Base-by-base conservation (phyloP, 2,113 vertebrate genomes). In the Malurus alboscapulatus region DNA sequence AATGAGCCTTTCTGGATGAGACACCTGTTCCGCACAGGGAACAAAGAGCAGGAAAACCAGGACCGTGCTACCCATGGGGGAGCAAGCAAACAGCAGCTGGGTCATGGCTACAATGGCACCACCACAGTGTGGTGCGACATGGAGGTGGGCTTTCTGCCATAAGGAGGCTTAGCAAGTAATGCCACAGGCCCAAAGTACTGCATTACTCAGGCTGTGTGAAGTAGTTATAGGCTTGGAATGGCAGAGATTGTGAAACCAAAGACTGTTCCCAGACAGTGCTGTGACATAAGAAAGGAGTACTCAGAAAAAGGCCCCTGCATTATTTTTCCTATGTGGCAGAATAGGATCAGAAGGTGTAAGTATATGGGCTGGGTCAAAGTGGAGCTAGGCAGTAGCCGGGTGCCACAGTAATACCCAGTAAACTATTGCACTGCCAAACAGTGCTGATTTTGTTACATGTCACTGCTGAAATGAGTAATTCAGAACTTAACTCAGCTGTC, bases 71-170 rank as follows among this genome's bases (percentile, higher is more conserved):
- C 48, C 58, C 6, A 0, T 12, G 42, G 19, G 29, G 22, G 7
- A 66, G 16, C 3, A 7, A 85, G 66, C 0, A 0, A 83, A 62
- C 40, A 62, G 68, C 13, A 2, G 34, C 22, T 12, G 4, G 58
- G 34, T 69, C 29, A 22, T 0, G 6, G 74, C 54, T 81, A 47
- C 7, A 1, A n/a, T 3, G 1, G 92, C 57, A 53, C 34, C 36
- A 51, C 7, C 1, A 1, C 19, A 58, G 51, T 2, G 0, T 14
- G 17, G 42, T 62, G 21, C n/a, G 25, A 32, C 2, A 3, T 8
- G 44, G 24, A 44, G 29, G 7, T 26, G 65, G 50, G n/a, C 26
- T 57, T 74, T 25, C 55, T 88, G 87, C 65, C 32, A 21, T 48
- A 42, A 32, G 47, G 12, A 71, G n/a, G 20, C 34, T 91, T 67